phyloP scores from a whole-genome alignment of 2,888 invertebrate genomes.

The Crossocerus cetratus region DNA sequence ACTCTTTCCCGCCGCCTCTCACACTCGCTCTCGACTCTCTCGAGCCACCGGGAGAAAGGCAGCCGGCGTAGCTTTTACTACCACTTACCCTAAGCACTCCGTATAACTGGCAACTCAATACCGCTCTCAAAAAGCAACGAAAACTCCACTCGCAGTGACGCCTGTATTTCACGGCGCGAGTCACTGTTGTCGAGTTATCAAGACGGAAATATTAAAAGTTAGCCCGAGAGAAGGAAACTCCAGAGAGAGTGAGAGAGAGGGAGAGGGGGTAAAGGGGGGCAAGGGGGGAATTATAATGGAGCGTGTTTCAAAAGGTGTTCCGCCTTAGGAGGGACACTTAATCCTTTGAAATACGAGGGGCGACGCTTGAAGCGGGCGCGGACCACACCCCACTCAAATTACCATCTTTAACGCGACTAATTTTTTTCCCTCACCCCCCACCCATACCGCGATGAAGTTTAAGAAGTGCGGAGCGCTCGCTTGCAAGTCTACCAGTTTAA shows the following conservation, averaged over 20 bases:
- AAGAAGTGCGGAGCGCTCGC: not conserved
- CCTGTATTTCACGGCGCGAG: too few relatives aligned
- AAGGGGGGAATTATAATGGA: not conserved
- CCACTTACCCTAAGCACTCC: too few relatives aligned
- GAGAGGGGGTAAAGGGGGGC: not conserved
- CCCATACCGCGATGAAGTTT: constrained; percentile 30
- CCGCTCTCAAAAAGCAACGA: too few relatives aligned
- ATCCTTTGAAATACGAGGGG: constrained; percentile 1
- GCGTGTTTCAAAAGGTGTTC: not conserved
- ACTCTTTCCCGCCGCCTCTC: not conserved
- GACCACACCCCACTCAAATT: not conserved
- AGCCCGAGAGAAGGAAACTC: not conserved
- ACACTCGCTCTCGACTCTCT: too few relatives aligned
- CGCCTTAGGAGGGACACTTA: constrained; percentile 3
- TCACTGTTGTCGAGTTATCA: too few relatives aligned
- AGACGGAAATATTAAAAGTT: too few relatives aligned
- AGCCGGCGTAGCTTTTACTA: too few relatives aligned
- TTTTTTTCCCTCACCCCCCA: not conserved
- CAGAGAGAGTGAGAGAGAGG: too few relatives aligned
- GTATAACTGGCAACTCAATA: too few relatives aligned
- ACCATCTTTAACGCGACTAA: not conserved
- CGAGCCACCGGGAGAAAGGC: too few relatives aligned
- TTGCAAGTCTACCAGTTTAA: not conserved
- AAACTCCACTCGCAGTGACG: too few relatives aligned
- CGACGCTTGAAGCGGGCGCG: not conserved